A percentile compares a stretch with the other conserved stretches of the same genome.
Conservation (phyloP, 1,140 invertebrate species). For the Polypedilum pembai region DNA sequence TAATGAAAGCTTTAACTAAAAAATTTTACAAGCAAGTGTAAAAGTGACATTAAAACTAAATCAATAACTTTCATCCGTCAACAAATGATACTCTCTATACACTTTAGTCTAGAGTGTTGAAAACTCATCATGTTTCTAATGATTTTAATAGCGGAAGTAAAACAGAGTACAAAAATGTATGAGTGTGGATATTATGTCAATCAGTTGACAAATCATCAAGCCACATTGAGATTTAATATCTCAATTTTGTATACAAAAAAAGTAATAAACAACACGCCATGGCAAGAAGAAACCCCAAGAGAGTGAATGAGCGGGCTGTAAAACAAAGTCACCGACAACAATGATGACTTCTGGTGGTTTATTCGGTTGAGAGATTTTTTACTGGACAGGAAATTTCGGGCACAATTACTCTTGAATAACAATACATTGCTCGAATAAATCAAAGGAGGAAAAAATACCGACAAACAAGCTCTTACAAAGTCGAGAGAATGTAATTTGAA, state of each 20-base stretch:
- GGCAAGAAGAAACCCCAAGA: not conserved
- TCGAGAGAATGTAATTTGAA: conserved; percentile 12
- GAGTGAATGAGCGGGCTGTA: too few species aligned
- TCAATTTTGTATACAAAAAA: conserved; percentile 5
- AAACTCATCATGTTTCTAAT: too few species aligned
- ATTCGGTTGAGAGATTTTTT: conserved; percentile 19
- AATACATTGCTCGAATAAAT: not conserved
- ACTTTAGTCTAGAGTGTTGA: not conserved
- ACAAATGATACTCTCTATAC: not conserved
- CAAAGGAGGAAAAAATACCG: conserved; percentile 15
- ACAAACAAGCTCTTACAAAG: not conserved
- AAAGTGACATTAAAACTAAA: not conserved
- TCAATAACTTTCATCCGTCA: not conserved
- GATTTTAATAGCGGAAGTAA: too few species aligned
- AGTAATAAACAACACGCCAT: not conserved
- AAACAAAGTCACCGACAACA: not conserved
- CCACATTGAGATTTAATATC: conserved; percentile 2
- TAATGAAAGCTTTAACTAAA: too few species aligned
- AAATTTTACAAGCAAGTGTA: not conserved
- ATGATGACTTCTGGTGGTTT: conserved; percentile 22
- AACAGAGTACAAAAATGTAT: too few species aligned
- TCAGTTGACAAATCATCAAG: not conserved
- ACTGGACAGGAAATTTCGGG: conserved; percentile 15
- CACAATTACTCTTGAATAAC: conserved; percentile 6
- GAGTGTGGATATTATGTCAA: too few species aligned